A percentile compares a stretch with the other conserved stretches of the same genome.
Conservation (phyloP, 2,113 vertebrate genomes). For the Willisornis vidua region DNA sequence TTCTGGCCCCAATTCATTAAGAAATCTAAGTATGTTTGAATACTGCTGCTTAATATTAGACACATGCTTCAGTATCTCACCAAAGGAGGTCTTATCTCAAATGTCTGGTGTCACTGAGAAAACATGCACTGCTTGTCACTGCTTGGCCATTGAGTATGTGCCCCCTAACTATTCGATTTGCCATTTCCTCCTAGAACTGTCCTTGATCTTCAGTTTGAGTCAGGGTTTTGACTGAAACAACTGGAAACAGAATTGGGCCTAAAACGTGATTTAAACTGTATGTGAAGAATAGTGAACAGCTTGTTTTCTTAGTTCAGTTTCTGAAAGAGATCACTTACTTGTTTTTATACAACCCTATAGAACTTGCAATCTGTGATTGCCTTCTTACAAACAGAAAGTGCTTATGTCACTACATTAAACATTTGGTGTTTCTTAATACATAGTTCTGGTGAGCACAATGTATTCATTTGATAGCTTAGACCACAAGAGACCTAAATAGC, state of each 20-base stretch:
- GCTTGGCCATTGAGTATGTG: neutral
- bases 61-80: neutral
- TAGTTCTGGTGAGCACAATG: slow-evolving; percentile 74
- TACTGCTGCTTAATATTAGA: neutral
- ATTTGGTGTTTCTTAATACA: slow-evolving; percentile 77
- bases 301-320: neutral
- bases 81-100: neutral
- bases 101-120: neutral
- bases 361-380: slow-evolving; percentile 99
- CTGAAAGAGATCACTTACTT: slow-evolving; percentile 44
- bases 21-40: neutral
- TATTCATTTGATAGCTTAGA: slow-evolving; percentile 68
- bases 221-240: neutral
- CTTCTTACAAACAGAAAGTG: slow-evolving; percentile 79
- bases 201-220: neutral
- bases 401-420: slow-evolving; percentile 81
- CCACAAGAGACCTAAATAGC: slow-evolving; percentile 72
- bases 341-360: slow-evolving; percentile 71
- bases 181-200: neutral
- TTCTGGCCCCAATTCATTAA: neutral
- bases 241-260: neutral
- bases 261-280: neutral
- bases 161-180: neutral
- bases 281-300: neutral
- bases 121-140: neutral